Evolutionary conservation across 2,888 invertebrate species (phyloP), one percentile per base, ranked within the genome.

Genomic region (Danaus chrysippus): DNA sequence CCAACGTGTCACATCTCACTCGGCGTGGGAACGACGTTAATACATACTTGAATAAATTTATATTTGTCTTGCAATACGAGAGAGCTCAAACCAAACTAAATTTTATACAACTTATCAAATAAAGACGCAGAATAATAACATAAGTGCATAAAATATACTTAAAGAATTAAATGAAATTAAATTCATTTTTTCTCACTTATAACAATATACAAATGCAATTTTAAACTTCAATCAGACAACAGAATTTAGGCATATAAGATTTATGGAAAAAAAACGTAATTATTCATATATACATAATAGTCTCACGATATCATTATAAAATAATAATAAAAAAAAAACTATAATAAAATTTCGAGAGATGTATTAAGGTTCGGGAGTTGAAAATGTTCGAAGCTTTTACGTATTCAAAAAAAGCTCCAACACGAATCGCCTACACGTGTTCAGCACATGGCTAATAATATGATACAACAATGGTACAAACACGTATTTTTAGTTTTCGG

Each of bases 81-180:
- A 88, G 85, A 75, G 73, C 74, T 68, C 84, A 67, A 67, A 71
- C 65, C 73, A 71, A 82, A 78, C 81, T 83, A 84, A 68, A 84
- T 82, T 87, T 87, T 87, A 82, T 86, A 88, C 86, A 87, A 87
- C 84, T 86, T 83, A 86, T 80, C 76, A 68, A 83, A 82, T 83
- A 84, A 80, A 82, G 70, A 68, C 77, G 76, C 70, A 71, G 72
- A 77, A 78, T 74, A 79, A 64, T 66, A 71, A 69, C 75, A 74
- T 70, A 83, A 75, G 77, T 61, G 64, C 66, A 67, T 68, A 74
- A 76, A 79, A 78, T 76, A 84, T 76, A 79, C 79, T 83, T 83
- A 80, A 82, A 81, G 79, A 80, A 86, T 81, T 81, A 80, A 76
- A 79, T 76, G 76, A 76, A 79, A 81, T 34, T 83, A 79, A 78